A percentile compares a stretch with the other conserved stretches of the same genome.
phyloP scores from a whole-genome alignment of 2,888 invertebrate genomes.

The Metacarcinus magister region DNA sequence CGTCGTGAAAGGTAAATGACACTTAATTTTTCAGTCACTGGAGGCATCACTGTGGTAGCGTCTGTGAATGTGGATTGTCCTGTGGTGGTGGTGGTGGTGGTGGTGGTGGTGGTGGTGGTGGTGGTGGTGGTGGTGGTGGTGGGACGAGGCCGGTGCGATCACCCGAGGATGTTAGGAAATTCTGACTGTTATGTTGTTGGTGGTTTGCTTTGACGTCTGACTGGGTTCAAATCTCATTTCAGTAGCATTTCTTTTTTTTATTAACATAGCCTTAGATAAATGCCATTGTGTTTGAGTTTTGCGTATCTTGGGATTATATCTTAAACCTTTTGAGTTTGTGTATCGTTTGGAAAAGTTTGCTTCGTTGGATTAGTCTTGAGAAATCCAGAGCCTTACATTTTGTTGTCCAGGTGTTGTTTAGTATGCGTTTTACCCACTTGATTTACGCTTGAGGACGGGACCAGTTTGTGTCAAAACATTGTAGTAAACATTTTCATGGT shows the following conservation, averaged over 20 bases:
- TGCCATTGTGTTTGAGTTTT: background rate
- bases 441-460: background rate
- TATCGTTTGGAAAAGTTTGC: background rate
- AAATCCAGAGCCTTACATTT: background rate
- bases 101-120: background rate
- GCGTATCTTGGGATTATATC: background rate
- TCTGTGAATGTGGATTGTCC: background rate
- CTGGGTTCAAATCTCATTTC: background rate
- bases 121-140: background rate
- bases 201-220: background rate
- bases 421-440: background rate
- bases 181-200: background rate
- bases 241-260: background rate
- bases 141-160: background rate
- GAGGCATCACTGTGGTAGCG: background rate
- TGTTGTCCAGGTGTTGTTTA: background rate
- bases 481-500: slow-evolving; percentile 40
- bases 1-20: background rate
- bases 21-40: background rate
- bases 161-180: background rate
- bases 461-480: slow-evolving; percentile 35
- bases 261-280: background rate
- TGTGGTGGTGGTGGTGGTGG: background rate
- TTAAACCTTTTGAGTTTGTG: background rate
- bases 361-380: background rate